Conservation (phyloP, 2,888 invertebrate genomes). For the Drosophila mulleri region DNA sequence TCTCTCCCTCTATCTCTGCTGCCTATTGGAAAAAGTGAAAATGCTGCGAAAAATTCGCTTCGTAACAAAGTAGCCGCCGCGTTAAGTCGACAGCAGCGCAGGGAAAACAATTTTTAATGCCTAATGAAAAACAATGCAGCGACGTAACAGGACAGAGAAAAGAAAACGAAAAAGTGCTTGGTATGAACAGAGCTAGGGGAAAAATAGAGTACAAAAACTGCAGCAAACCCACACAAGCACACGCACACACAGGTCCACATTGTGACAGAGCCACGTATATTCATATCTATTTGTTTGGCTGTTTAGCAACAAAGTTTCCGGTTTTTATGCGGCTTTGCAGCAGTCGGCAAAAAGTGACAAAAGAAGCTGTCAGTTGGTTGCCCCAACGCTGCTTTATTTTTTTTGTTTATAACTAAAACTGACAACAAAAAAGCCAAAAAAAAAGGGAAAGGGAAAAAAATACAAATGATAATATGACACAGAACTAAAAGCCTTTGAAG, state of each 20-base stretch:
- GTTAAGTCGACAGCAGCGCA: constrained; percentile 63
- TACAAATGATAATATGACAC: constrained; percentile 10
- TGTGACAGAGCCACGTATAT: constrained; percentile 40
- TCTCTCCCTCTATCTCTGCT: background rate
- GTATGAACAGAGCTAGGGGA: constrained; percentile 21
- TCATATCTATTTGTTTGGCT: constrained; percentile 72
- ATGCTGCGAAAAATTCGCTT: constrained; percentile 47
- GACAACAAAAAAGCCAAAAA: constrained; percentile 10
- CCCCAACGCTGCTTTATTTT: constrained; percentile 7
- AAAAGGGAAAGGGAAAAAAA: background rate
- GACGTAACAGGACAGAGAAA: constrained; percentile 18
- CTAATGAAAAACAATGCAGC: constrained; percentile 72
- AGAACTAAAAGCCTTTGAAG: constrained; percentile 49
- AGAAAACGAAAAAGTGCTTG: constrained; percentile 15
- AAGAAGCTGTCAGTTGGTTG: constrained; percentile 67
- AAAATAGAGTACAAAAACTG: constrained; percentile 46
- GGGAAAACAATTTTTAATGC: constrained; percentile 72
- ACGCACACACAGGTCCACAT: background rate
- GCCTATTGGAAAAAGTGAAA: constrained; percentile 34
- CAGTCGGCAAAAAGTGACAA: constrained; percentile 66
- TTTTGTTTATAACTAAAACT: constrained; percentile 47
- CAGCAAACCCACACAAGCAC: constrained; percentile 4
- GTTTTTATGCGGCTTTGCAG: constrained; percentile 54
- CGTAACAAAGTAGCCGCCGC: constrained; percentile 55
- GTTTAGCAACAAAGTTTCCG: constrained; percentile 72